Base-by-base conservation (phyloP, 2,888 invertebrate genomes). In the Autographa gamma region DNA sequence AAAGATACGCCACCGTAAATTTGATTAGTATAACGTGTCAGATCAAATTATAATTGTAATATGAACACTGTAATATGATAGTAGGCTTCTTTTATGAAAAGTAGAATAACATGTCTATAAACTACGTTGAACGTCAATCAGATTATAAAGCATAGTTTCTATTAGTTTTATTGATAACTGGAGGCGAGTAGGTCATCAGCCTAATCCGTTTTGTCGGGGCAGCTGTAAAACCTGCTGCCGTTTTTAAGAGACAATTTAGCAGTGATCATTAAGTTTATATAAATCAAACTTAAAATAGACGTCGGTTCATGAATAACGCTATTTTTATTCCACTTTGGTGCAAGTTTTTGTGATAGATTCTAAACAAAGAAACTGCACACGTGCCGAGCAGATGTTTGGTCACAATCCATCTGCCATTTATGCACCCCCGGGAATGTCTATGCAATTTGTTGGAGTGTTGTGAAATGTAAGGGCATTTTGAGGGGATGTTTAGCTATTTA, bases 351-450 rank as follows among this genome's bases (percentile, higher is more conserved):
- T 77, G n/a, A 54, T 69, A 32, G 25, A 2, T 58, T 69, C 67
- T 25, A 65, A 32, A 75, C 66, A 77, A 74, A 71, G 48, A 32
- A 59, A 64, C n/a, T 60, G 66, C 81, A 89, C 94, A 93, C 93
- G 94, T 93, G 94, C 88, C 88, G 56, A 74, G 91, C 94, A 95
- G 94, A 94, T 95, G 94, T 88, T 83, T 77, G 75, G 79, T 69
- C 70, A 74, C 69, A 80, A 79, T 75, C 80, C 91, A 90, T 91
- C 91, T 92, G 92, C 89, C 74, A 72, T 71, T 73, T 67, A 60
- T 70, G 58, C 67, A 79, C 75, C 82, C 82, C 73, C 31, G 63
- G 65, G 65, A 76, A 77, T 71, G 70, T 67, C 41, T 61, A 63
- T 73, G 64, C 66, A 78, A 78, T 83, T 81, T 69, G 58, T 58